phyloP scores from a whole-genome alignment of 64 coral and sea anemone genomes.

The Trachythela sp. region DNA sequence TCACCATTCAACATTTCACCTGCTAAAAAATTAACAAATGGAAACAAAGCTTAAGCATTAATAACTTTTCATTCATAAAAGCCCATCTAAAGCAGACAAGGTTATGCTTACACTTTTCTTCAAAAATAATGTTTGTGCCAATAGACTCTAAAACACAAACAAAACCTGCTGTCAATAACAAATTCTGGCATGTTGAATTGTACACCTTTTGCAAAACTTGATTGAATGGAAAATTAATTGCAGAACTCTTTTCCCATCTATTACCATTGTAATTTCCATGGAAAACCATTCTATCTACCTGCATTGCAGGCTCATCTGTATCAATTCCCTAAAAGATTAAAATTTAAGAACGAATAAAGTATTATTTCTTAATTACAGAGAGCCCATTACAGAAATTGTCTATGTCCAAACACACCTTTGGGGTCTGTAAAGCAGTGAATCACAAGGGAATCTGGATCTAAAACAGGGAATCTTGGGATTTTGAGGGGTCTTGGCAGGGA shows the following conservation, averaged over 20 bases:
- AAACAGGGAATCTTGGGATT: too few relatives aligned
- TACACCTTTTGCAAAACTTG: too few relatives aligned
- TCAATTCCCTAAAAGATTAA: constrained; percentile 14
- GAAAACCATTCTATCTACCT: constrained; percentile 2
- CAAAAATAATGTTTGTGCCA: constrained; percentile 25
- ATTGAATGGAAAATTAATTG: too few relatives aligned
- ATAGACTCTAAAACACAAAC: not conserved
- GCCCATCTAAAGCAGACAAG: not conserved
- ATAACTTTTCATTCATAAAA: not conserved
- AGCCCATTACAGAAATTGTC: too few relatives aligned
- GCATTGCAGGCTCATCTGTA: not conserved
- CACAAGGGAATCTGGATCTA: too few relatives aligned
- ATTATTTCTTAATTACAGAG: too few relatives aligned
- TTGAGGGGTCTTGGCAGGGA: too few relatives aligned
- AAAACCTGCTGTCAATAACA: too few relatives aligned
- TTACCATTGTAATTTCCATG: not conserved
- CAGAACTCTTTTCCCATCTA: not conserved
- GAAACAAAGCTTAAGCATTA: not conserved
- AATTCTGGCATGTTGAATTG: too few relatives aligned
- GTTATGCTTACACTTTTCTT: not conserved
- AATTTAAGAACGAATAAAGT: too few relatives aligned
- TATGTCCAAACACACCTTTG: too few relatives aligned
- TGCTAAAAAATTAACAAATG: not conserved
- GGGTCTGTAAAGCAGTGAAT: too few relatives aligned
- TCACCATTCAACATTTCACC: not conserved